phyloP scores from a whole-genome alignment of 2,888 invertebrate genomes.

The Hemistola chrysoprasaria region DNA sequence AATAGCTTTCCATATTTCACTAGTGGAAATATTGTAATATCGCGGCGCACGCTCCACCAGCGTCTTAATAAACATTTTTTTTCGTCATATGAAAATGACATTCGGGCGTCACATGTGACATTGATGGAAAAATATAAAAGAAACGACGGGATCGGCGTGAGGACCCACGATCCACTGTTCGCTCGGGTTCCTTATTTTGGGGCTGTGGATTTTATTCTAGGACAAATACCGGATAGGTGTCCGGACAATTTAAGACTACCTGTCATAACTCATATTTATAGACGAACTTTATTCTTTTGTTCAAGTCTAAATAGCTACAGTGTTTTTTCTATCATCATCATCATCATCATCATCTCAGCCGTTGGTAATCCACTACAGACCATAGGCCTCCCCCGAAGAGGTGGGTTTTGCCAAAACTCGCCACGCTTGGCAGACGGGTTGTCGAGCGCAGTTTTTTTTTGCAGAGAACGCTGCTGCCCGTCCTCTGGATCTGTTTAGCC shows the following conservation, averaged over 20 bases:
- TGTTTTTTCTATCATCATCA: too few species aligned
- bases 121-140: conserved; percentile 83
- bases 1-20: conserved; percentile 81
- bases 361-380: too few species aligned
- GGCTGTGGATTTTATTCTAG: conserved; percentile 7
- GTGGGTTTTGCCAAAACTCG: too few species aligned
- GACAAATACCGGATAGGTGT: conserved; percentile 8
- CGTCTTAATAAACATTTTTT: conserved; percentile 81
- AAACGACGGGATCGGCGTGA: conserved; percentile 69
- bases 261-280: too few species aligned
- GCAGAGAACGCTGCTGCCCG: too few species aligned
- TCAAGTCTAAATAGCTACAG: too few species aligned
- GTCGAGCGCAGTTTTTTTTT: too few species aligned
- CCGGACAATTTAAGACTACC: background rate
- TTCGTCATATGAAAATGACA: conserved; percentile 79
- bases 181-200: conserved; percentile 33
- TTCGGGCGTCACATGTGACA: conserved; percentile 80
- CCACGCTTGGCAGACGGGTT: too few species aligned
- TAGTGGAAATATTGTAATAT: conserved; percentile 79
- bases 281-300: too few species aligned
- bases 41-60: conserved; percentile 50
- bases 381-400: too few species aligned
- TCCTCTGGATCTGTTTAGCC: too few species aligned
- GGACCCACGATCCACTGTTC: conserved; percentile 17
- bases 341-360: too few species aligned